A percentile compares a stretch with the other conserved stretches of the same genome.
Conservation (phyloP, 2,797 vertebrate genomes). For the Anguilla megastoma region DNA sequence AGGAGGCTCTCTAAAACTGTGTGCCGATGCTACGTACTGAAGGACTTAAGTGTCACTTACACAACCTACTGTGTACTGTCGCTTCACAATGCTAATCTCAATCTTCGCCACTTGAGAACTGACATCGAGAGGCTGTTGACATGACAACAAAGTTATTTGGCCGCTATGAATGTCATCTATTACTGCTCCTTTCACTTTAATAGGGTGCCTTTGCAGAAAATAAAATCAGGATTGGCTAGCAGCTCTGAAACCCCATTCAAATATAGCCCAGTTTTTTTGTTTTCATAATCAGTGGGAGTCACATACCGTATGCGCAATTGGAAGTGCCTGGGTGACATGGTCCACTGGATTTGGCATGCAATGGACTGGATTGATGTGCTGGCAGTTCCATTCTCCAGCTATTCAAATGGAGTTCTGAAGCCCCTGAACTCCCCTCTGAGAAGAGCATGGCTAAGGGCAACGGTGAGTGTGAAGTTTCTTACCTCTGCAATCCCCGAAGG, state of each 20-base stretch:
- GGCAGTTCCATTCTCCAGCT: slow-evolving; percentile 68
- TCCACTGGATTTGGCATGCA: slow-evolving; percentile 64
- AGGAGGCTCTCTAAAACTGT: slow-evolving; percentile 5
- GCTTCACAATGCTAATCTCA: slow-evolving; percentile 12
- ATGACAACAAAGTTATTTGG: slow-evolving; percentile 38
- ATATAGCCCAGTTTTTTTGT: neutral
- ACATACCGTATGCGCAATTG: neutral
- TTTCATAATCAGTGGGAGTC: slow-evolving; percentile 7
- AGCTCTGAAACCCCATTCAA: neutral
- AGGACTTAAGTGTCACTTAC: slow-evolving; percentile 1
- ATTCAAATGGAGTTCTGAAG: slow-evolving; percentile 50
- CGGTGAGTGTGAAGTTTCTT: slow-evolving; percentile 45
- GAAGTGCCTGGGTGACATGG: slow-evolving; percentile 55
- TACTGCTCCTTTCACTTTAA: neutral
- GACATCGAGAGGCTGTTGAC: slow-evolving; percentile 22
- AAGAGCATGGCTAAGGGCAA: slow-evolving; percentile 57
- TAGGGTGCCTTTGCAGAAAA: neutral
- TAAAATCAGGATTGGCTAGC: neutral
- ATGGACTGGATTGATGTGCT: slow-evolving; percentile 74
- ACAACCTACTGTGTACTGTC: neutral
- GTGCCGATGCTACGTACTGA: neutral
- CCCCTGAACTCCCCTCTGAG: slow-evolving; percentile 30
- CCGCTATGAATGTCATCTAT: neutral
- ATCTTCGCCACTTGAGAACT: neutral
- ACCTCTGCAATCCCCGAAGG: neutral